Base-by-base conservation (phyloP, 2,797 vertebrate species). In the Valencia hispanica region DNA sequence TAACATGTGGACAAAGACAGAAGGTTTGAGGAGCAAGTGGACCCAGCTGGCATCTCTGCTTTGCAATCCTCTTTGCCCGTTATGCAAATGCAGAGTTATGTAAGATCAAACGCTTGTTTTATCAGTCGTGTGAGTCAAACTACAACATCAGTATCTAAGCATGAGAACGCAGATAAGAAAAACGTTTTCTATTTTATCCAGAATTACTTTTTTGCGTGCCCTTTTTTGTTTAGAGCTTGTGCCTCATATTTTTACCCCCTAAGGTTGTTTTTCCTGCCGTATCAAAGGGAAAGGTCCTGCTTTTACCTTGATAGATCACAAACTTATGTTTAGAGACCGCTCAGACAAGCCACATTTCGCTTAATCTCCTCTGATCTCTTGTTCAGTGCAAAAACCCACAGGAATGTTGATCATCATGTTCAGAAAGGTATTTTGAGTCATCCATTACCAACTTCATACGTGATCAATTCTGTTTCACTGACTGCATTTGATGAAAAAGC, bases 1-100 rank as follows among this genome's bases (percentile, higher is more conserved):
- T 85, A 93, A 94, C 94, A 95, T 94, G 92, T 94, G 94, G 93
- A 92, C 87, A 76, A 79, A 86, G 87, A 90, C 84, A 84, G 75
- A 79, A 76, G 87, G 85, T 84, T 18, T 45, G 73, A 91, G 83
- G 83, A 93, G 79, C 87, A 84, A 82, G 80, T 80, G 70, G 84
- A 88, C 79, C 86, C 82, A 89, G 91, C 87, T 88, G 86, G 86
- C 87, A 89, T 90, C 83, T 73, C 73, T 84, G 82, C 82, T 77
- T 78, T 72, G 59, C 77, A 77, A 79, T 65, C 85, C 61, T 76
- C 80, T 86, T 79, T 75, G 87, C 76, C 82, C 81, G 68, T 83
- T 88, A 83, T 81, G 82, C 74, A 80, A 81, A 84, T 83, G 27
- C 55, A 43, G 47, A 61, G 73, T 86, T 84, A 79, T 78, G 66